phyloP scores from a whole-genome alignment of 2,797 vertebrate species.

The Sebastolobus altivelis region DNA sequence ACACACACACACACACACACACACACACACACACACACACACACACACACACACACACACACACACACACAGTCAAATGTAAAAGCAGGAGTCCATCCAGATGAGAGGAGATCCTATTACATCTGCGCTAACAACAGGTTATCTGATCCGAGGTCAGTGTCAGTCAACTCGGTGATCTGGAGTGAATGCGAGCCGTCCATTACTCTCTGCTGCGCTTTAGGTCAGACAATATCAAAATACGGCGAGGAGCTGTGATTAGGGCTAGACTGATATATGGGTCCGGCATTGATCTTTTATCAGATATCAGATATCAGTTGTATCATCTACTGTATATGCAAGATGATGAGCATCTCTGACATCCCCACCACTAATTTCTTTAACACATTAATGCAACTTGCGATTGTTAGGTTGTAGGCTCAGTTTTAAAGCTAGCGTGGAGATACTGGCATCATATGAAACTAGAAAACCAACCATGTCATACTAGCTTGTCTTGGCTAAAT shows the following conservation, averaged over 20 bases:
- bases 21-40: conserved; percentile 12
- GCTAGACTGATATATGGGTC: conserved; percentile 21
- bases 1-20: conserved; percentile 14
- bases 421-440: too few species aligned
- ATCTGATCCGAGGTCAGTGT: conserved; percentile 69
- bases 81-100: conserved; percentile 54
- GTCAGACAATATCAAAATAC: conserved; percentile 47
- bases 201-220: conserved; percentile 36
- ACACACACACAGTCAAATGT: conserved; percentile 42
- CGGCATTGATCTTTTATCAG: too few species aligned
- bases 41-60: conserved; percentile 15
- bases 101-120: conserved; percentile 69
- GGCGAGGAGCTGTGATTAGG: conserved; percentile 10
- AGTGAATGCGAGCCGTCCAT: conserved; percentile 59
- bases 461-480: too few species aligned
- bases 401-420: too few species aligned
- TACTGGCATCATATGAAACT: too few species aligned
- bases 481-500: too few species aligned
- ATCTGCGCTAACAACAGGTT: conserved; percentile 46
- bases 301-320: background rate
- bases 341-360: conserved; percentile 7
- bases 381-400: too few species aligned
- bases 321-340: background rate
- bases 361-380: too few species aligned
- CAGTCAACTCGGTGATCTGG: conserved; percentile 53